Evolutionary conservation across 1,140 invertebrate species (phyloP).

Genomic region (Pseudomyrmex concolor): DNA sequence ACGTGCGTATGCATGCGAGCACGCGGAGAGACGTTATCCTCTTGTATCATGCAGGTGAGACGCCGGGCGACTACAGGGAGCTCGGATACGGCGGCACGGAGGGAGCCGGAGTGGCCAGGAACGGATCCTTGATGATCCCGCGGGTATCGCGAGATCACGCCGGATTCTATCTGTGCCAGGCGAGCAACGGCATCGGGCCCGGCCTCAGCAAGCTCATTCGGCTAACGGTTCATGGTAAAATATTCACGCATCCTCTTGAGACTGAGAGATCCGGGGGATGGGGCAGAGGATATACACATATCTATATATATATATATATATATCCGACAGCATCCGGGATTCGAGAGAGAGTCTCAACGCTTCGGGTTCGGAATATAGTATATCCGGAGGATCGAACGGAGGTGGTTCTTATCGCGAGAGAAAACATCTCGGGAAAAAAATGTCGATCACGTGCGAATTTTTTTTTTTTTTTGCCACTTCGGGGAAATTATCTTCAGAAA

Average conservation of each 20-base stretch:
- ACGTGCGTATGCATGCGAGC: not conserved
- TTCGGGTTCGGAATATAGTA: no score
- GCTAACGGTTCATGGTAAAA: slow-evolving; percentile 88
- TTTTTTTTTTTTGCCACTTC: not conserved
- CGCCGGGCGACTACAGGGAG: slow-evolving; percentile 81
- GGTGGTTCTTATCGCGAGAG: no score
- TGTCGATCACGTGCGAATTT: not conserved
- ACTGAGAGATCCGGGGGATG: no score
- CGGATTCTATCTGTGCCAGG: slow-evolving; percentile 87
- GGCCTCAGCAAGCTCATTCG: slow-evolving; percentile 88
- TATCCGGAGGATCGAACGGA: no score
- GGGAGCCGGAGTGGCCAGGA: slow-evolving; percentile 80
- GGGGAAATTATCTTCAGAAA: slow-evolving; percentile 12
- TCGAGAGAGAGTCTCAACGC: no score
- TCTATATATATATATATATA: no score
- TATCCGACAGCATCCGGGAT: no score
- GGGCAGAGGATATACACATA: no score
- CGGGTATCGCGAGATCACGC: slow-evolving; percentile 86
- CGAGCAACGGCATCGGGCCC: slow-evolving; percentile 88
- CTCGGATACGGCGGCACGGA: slow-evolving; percentile 81
- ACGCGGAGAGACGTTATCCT: slow-evolving; percentile 45
- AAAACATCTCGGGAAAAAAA: no score
- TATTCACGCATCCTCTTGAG: slow-evolving; percentile 72
- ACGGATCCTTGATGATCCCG: slow-evolving; percentile 87
- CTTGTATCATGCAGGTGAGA: slow-evolving; percentile 75